These are phyloP conservation scores for Melopsittacus undulatus DNA, from an alignment of 2,797 vertebrate genomes.

Conservation along the genomic window DNA sequence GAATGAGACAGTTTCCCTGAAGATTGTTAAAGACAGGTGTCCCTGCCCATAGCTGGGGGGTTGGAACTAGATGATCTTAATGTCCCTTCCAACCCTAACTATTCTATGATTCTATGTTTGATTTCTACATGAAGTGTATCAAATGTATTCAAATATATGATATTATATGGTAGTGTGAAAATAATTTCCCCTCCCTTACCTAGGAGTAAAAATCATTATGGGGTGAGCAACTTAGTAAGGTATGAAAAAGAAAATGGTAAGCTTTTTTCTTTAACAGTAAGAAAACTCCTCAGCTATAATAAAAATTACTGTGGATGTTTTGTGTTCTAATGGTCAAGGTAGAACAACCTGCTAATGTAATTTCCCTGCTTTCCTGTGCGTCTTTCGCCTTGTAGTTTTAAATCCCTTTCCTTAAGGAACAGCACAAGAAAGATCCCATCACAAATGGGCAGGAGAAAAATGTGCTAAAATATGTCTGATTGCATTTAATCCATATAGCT, in stretches of 20 bases:
- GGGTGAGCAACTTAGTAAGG: not conserved
- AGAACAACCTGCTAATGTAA: not conserved
- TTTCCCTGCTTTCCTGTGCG: not conserved
- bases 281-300: not conserved
- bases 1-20: not conserved
- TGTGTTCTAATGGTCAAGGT: not conserved
- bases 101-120: too few relatives aligned
- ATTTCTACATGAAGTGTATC: not conserved
- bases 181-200: not conserved
- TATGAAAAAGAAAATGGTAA: not conserved
- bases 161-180: not conserved
- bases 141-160: not conserved
- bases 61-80: too few relatives aligned
- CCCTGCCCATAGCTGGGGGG: too few relatives aligned
- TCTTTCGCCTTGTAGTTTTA: not conserved
- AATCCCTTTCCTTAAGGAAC: not conserved
- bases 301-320: not conserved
- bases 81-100: too few relatives aligned
- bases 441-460: not conserved
- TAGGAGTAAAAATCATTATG: not conserved
- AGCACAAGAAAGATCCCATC: not conserved
- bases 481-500: not conserved
- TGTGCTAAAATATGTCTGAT: not conserved
- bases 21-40: not conserved
- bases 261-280: not conserved